phyloP scores from a whole-genome alignment of 2,113 vertebrate species.

The Plotosus lineatus region DNA sequence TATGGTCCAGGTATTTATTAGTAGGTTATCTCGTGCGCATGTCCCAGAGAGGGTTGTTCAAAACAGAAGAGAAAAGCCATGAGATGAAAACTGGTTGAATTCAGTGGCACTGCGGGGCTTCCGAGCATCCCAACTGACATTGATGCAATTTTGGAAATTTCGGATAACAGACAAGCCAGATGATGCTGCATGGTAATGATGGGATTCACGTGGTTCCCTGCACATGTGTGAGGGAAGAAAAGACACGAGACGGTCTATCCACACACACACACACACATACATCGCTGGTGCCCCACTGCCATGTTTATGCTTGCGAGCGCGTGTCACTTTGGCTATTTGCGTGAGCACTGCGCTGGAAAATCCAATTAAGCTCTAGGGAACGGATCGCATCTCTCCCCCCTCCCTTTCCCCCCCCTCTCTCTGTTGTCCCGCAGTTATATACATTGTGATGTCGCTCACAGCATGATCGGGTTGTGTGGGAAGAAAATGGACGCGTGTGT shows the following conservation, averaged over 20 bases:
- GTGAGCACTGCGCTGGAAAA: conserved; percentile 50
- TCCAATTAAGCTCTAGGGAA: conserved; percentile 52
- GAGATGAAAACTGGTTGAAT: not conserved
- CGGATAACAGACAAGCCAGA: not conserved
- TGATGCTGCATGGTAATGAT: conserved; percentile 17
- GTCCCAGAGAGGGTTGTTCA: not conserved
- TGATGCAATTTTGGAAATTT: not conserved
- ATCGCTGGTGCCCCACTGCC: conserved; percentile 19
- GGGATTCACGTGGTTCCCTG: too few species aligned
- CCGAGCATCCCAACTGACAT: not conserved
- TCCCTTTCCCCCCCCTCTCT: not conserved
- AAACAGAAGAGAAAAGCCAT: not conserved
- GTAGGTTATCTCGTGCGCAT: not conserved
- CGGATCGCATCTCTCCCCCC: conserved; percentile 11
- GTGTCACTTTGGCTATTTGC: conserved; percentile 50
- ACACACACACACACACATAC: conserved; percentile 7
- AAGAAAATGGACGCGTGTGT: not conserved
- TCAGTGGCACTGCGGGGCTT: not conserved
- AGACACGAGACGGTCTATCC: conserved; percentile 9
- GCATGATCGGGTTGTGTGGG: not conserved
- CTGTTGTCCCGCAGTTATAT: conserved; percentile 22
- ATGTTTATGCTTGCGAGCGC: conserved; percentile 37
- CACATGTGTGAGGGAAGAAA: not conserved
- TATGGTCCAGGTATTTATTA: not conserved
- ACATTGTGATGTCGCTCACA: not conserved